These are phyloP conservation scores for Coregonus suidteri DNA, from an alignment of 2,797 vertebrate species.

Conservation along the genomic window DNA sequence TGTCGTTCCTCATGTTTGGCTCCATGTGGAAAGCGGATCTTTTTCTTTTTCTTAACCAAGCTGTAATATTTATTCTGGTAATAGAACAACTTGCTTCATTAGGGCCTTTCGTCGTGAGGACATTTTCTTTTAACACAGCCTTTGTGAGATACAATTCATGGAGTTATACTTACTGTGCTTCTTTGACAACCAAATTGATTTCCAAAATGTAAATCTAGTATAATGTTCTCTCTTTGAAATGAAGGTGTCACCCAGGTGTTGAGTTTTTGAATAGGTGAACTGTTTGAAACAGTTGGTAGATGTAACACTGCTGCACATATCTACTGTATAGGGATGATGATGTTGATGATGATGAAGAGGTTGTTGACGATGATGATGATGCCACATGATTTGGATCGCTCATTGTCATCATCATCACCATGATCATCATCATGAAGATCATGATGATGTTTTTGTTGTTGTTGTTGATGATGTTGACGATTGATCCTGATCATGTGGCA, in stretches of 20 bases:
- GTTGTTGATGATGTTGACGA: neutral
- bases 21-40: neutral
- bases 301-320: neutral
- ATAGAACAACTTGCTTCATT: neutral
- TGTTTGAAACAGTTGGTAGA: neutral
- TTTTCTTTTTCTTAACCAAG: neutral
- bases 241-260: neutral
- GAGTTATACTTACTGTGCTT: neutral
- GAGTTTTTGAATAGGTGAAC: neutral
- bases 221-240: neutral
- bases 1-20: constrained; percentile 3
- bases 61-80: neutral
- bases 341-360: neutral
- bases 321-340: neutral
- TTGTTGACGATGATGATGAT: neutral
- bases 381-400: neutral
- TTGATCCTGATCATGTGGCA: neutral
- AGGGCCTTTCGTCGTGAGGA: neutral
- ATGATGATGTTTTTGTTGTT: neutral
- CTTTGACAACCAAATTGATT: neutral
- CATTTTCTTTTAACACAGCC: neutral
- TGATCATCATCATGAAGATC: neutral
- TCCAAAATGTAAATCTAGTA: neutral
- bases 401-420: neutral
- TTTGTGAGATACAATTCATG: neutral